Evolutionary conservation across 1,140 invertebrate genomes (phyloP).

Genomic region (Rhagoletis pomonella): DNA sequence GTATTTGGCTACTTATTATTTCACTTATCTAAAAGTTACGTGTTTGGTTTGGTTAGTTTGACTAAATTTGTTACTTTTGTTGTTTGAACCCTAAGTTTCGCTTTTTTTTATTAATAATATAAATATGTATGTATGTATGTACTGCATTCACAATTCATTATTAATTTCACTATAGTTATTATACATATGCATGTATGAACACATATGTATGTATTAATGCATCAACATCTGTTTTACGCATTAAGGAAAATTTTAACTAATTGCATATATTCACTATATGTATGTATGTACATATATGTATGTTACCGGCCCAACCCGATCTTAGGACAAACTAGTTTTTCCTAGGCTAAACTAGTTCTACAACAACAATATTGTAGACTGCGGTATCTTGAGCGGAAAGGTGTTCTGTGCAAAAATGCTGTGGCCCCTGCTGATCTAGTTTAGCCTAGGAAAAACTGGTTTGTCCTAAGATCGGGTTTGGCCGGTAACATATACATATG

Average conservation of each 20-base stretch:
- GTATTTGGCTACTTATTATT: background rate
- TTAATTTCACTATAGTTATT: constrained; percentile 65
- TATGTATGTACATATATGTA: constrained; percentile 5
- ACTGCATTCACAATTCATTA: constrained; percentile 65
- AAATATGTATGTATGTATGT: constrained; percentile 8
- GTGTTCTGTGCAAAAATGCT: no score
- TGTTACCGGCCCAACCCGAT: background rate
- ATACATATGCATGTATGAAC: background rate
- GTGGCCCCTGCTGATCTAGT: no score
- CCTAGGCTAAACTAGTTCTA: no score
- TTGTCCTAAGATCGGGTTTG: no score
- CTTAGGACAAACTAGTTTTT: no score
- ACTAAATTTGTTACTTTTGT: constrained; percentile 61
- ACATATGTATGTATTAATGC: background rate
- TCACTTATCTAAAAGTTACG: constrained; percentile 22
- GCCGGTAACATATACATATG: no score
- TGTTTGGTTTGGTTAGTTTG: constrained; percentile 72
- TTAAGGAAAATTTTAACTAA: constrained; percentile 28
- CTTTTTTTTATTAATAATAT: constrained; percentile 56
- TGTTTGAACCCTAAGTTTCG: constrained; percentile 52
- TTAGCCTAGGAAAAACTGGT: no score
- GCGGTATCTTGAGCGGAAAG: no score
- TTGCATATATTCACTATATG: constrained; percentile 1
- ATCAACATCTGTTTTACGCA: constrained; percentile 17
- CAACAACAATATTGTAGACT: no score